A percentile compares a stretch with the other conserved stretches of the same genome.
phyloP scores from a whole-genome alignment of 1,140 invertebrate genomes.

The Drosophila aff. region DNA sequence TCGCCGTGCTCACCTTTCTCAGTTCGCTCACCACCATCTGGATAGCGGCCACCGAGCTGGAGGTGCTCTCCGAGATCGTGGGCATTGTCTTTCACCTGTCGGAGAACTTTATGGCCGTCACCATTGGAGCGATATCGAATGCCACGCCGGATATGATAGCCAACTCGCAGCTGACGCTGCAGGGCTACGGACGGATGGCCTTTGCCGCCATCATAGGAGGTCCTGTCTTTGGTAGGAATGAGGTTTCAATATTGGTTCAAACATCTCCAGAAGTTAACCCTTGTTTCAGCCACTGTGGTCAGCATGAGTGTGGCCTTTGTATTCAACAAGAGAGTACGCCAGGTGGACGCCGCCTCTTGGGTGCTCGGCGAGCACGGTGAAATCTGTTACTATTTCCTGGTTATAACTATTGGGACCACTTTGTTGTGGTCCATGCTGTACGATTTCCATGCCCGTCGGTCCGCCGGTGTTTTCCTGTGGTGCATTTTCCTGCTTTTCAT shows the following conservation, averaged over 20 bases:
- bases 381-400: slow-evolving; percentile 50
- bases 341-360: slow-evolving; percentile 17
- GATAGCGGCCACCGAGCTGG: slow-evolving; percentile 47
- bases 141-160: slow-evolving; percentile 45
- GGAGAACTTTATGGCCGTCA: slow-evolving; percentile 49
- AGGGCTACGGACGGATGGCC: slow-evolving; percentile 65
- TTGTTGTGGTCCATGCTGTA: slow-evolving; percentile 42
- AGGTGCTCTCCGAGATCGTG: slow-evolving; percentile 42
- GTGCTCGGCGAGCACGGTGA: slow-evolving; percentile 35
- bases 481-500: slow-evolving; percentile 35
- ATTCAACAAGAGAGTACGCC: slow-evolving; percentile 31
- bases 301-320: slow-evolving; percentile 41
- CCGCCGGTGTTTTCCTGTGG: slow-evolving; percentile 43
- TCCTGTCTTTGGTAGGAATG: slow-evolving; percentile 47
- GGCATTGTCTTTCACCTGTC: slow-evolving; percentile 39
- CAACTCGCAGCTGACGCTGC: slow-evolving; percentile 41
- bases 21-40: slow-evolving; percentile 44
- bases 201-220: slow-evolving; percentile 52
- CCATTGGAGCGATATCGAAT: slow-evolving; percentile 30
- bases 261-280: no score
- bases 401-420: slow-evolving; percentile 18
- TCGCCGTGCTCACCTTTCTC: slow-evolving; percentile 19
- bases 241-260: not conserved
- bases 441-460: slow-evolving; percentile 50
- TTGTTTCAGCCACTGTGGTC: slow-evolving; percentile 33